Evolutionary conservation across 2,113 vertebrate species (phyloP), one percentile per base, ranked within the genome.

Genomic region (Syngnathus floridae): DNA sequence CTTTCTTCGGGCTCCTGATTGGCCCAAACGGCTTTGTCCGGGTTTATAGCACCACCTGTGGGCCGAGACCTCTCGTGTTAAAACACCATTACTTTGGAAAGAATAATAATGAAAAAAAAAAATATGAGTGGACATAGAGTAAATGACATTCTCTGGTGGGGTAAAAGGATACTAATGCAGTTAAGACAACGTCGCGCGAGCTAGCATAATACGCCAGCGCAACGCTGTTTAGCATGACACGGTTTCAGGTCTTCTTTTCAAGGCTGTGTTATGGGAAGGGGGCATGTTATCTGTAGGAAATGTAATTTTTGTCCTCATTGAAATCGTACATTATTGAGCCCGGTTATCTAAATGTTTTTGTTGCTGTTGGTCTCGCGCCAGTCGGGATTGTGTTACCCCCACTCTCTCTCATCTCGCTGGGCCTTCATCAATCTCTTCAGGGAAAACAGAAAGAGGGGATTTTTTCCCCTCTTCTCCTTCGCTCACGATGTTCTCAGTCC

Each of bases 301-400:
- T 91, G 87, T 91, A 88, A 91, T 90, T 90, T 91, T 88, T 91
- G 90, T 92, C 85, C 88, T 91, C 86, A 89, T 88, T 90, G 88
- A 91, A 91, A 90, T 90, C 84, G 82, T 90, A 90, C 88, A 90
- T 92, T 91, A 90, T 90, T 92, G 87, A 90, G 87, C 84, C 62
- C 77, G 79, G 86, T 90, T 92, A 90, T 91, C 90, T 91, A 90
- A 91, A 91, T 91, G 90, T 90, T 91, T 90, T 88, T 90, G 90
- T 91, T 91, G 89, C 85, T 85, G 75, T 91, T 91, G 88, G 90
- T 86, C 73, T 81, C 52, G 69, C 51, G 88, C 89, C 90, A 90
- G 84, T 84, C 73, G 77, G 87, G 89, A 89, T 91, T 86, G 84
- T 80, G 73, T 90, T 90, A 81, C 89, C 75, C 86, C 73, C 73